phyloP scores from a whole-genome alignment of 2,888 invertebrate species.

The Spicauda simplicius region DNA sequence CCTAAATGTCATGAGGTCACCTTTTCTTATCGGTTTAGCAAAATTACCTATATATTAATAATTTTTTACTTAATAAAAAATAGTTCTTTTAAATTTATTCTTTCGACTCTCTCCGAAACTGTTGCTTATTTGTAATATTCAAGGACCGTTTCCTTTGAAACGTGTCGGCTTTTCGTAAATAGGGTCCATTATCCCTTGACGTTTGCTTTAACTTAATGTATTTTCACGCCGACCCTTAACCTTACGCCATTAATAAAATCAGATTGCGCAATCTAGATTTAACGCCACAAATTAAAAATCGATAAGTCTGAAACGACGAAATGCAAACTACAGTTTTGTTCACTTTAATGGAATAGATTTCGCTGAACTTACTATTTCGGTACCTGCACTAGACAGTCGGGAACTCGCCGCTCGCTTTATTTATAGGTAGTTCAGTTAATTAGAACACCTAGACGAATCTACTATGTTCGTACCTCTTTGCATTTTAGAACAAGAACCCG shows the following conservation, averaged over 20 bases:
- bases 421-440: slow-evolving; percentile 31
- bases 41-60: too few relatives aligned
- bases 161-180: slow-evolving; percentile 61
- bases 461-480: slow-evolving; percentile 10
- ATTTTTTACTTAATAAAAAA: too few relatives aligned
- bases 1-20: too few relatives aligned
- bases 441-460: slow-evolving; percentile 20
- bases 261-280: slow-evolving; percentile 68
- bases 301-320: slow-evolving; percentile 49
- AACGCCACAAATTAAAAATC: slow-evolving; percentile 72
- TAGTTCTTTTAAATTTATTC: too few relatives aligned
- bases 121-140: slow-evolving; percentile 32
- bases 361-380: slow-evolving; percentile 26
- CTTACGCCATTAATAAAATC: slow-evolving; percentile 70
- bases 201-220: slow-evolving; percentile 65
- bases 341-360: slow-evolving; percentile 33
- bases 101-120: background rate
- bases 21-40: too few relatives aligned
- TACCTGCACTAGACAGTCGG: slow-evolving; percentile 29
- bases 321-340: slow-evolving; percentile 38
- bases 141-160: slow-evolving; percentile 46
- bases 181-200: slow-evolving; percentile 63
- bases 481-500: background rate
- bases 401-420: slow-evolving; percentile 24
- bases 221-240: slow-evolving; percentile 61